Base-by-base conservation (phyloP, 2,888 invertebrate genomes). In the Saturnia pavonia region DNA sequence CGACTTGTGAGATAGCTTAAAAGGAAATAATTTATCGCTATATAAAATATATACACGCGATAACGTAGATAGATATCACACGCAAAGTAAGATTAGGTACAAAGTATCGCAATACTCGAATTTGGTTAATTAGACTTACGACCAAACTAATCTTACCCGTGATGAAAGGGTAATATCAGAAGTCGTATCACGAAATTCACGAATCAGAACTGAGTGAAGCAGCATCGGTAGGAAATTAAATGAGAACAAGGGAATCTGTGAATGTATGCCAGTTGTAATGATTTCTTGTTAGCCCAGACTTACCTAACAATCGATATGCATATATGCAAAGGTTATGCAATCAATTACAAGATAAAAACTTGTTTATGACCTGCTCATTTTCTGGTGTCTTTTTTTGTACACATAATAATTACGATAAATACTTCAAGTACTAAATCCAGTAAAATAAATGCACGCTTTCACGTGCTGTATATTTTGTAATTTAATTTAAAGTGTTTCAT, bases 151-250 rank as follows among this genome's bases (percentile, higher is more conserved):
- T 60, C 12, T 27, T 60, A 60, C 25, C 25, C 3, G 11, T 27
- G 16, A 60, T 57, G 25, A 57, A 57, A 57, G 57, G 25, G 57
- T 60, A 60, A 27, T 80, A 84, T 82, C 80, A 78, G 77, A 76
- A 77, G 75, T 78, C 73, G 57, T 75, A 75, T 77, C 73, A 73
- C 63, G 42, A 57, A 76, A 76, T 72, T 77, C 73, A 73, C 63
- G 42, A 57, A 76, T 76, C 72, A 73, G 78, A 60, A 27, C 12
- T 74, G 73, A 75, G 75, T 78, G 77, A 80, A 75, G 71, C 77
- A 74, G 75, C 76, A 77, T 72, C 72, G 76, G 81, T 89, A 92
- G 91, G 91, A 92, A 91, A 91, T 91, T 91, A 87, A 89, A 90
- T 90, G 89, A 90, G 87, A 84, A 80, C 81, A 74, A 60, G 6